These are phyloP conservation scores for Macaca nemestrina DNA, from an alignment of 2,113 vertebrate genomes.

Conservation along the genomic window DNA sequence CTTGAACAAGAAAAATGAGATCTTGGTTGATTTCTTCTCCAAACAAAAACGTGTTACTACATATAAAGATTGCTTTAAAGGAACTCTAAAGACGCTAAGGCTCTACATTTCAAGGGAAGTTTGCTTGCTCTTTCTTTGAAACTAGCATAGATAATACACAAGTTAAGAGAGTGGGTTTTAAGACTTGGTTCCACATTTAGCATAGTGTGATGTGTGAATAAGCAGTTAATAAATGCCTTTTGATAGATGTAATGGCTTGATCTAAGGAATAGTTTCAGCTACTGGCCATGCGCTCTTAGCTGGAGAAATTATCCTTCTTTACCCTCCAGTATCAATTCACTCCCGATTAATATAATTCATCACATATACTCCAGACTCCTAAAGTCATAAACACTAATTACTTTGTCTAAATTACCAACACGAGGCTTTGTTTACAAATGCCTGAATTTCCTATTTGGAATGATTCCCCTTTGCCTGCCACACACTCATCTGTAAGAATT, in stretches of 20 bases:
- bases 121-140: background rate
- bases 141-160: background rate
- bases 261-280: slow-evolving; percentile 59
- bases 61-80: background rate
- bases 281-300: slow-evolving; percentile 44
- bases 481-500: slow-evolving; percentile 34
- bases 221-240: slow-evolving; percentile 46
- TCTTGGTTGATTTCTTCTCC: background rate
- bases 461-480: background rate
- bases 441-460: slow-evolving; percentile 28
- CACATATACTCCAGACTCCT: slow-evolving; percentile 48
- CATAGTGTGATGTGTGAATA: background rate
- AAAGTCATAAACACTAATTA: slow-evolving; percentile 75
- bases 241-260: slow-evolving; percentile 38
- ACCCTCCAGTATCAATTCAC: slow-evolving; percentile 53
- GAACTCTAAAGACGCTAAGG: background rate
- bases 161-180: background rate
- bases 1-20: background rate
- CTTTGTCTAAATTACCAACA: slow-evolving; percentile 67
- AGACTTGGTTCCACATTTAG: background rate
- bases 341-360: slow-evolving; percentile 72
- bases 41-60: background rate
- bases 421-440: slow-evolving; percentile 61
- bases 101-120: background rate
- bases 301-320: slow-evolving; percentile 49